Conservation (phyloP, 35 echinoderm and acorn worm genomes). For the Apostichopus japonicus region DNA sequence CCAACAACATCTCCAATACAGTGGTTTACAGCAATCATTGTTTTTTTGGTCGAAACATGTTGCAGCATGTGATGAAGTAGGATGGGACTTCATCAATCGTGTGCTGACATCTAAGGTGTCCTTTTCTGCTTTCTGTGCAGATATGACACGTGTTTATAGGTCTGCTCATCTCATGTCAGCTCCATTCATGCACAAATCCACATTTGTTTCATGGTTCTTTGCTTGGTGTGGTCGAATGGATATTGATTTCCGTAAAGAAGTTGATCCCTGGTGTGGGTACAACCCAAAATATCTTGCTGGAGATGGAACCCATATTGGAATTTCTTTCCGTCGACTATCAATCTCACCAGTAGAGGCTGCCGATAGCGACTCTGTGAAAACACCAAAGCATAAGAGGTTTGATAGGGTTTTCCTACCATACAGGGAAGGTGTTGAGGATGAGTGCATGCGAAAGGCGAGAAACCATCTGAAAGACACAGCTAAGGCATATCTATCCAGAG, state of each 20-base stretch:
- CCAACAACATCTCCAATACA: background rate
- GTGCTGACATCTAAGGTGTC: slow-evolving; percentile 25
- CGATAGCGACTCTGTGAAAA: background rate
- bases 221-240: slow-evolving; percentile 26
- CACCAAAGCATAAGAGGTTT: slow-evolving; percentile 9
- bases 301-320: slow-evolving; percentile 27
- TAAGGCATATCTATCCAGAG: slow-evolving; percentile 1
- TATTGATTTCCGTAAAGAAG: slow-evolving; percentile 7
- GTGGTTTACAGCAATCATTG: background rate
- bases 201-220: slow-evolving; percentile 42
- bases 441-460: background rate
- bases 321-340: background rate
- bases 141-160: slow-evolving; percentile 31
- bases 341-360: slow-evolving; percentile 22
- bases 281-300: slow-evolving; percentile 36
- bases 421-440: slow-evolving; percentile 2
- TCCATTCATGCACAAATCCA: slow-evolving; percentile 38
- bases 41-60: slow-evolving; percentile 33
- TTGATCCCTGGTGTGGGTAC: slow-evolving; percentile 50
- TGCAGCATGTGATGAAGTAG: slow-evolving; percentile 30
- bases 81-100: slow-evolving; percentile 27
- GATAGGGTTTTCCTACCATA: slow-evolving; percentile 36
- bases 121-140: slow-evolving; percentile 32
- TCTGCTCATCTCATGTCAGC: slow-evolving; percentile 11
- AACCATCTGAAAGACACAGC: slow-evolving; percentile 24